Evolutionary conservation across 2,888 invertebrate genomes (phyloP).

Genomic region (Smittia sp.): DNA sequence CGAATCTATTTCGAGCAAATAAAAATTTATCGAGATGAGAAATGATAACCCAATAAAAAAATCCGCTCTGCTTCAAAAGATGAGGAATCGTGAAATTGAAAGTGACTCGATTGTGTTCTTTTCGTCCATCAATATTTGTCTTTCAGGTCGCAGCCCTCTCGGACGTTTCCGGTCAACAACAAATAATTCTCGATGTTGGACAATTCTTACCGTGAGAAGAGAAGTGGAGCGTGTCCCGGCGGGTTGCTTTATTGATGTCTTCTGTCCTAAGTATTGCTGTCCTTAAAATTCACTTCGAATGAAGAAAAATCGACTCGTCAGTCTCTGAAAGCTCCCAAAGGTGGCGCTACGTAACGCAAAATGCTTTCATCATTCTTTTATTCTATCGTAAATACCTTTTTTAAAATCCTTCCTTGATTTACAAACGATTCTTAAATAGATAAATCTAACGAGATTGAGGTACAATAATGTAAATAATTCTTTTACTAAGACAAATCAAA

Average conservation of each 20-base stretch:
- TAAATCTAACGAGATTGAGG: constrained; percentile 4
- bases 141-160: background rate
- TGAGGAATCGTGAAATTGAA: background rate
- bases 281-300: background rate
- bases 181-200: too few species aligned
- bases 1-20: background rate
- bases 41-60: background rate
- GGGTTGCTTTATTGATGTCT: background rate
- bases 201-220: background rate
- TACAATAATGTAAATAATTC: constrained; percentile 1
- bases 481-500: background rate
- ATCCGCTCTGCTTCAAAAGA: constrained; percentile 4
- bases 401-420: background rate
- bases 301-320: background rate
- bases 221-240: background rate
- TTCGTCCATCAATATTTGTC: background rate
- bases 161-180: background rate
- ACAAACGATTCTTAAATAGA: background rate
- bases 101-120: background rate
- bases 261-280: background rate
- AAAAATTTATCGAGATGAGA: background rate
- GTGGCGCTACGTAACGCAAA: background rate
- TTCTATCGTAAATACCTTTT: constrained; percentile 10
- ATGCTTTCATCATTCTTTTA: background rate
- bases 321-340: background rate